These are phyloP conservation scores for Clarias batrachus DNA, from an alignment of 2,113 vertebrate genomes.

Conservation along the genomic window DNA sequence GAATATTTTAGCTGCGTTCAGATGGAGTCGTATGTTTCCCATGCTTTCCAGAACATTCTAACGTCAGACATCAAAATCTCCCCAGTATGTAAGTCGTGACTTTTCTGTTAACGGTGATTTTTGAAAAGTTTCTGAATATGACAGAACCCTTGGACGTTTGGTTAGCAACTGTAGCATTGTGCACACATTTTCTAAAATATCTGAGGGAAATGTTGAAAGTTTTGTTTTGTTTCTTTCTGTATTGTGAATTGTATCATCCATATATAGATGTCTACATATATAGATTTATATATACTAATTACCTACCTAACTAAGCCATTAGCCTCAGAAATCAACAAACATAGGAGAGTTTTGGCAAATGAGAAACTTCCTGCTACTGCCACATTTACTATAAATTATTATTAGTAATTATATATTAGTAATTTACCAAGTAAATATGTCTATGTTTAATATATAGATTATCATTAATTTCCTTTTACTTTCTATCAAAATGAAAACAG, in stretches of 20 bases:
- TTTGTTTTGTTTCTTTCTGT: background rate
- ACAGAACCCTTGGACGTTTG: background rate
- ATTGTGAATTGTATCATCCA: background rate
- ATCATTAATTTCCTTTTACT: background rate
- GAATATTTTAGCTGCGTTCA: conserved; percentile 51
- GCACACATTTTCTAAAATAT: background rate
- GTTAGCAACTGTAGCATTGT: background rate
- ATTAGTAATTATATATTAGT: too few relatives aligned
- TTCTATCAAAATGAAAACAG: background rate
- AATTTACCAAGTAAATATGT: background rate
- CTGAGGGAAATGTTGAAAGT: background rate
- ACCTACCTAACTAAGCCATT: background rate
- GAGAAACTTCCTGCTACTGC: background rate
- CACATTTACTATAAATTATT: background rate
- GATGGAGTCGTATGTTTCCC: background rate
- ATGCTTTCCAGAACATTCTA: background rate
- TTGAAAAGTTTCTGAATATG: background rate
- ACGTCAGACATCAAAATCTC: background rate
- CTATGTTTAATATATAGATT: background rate
- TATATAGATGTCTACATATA: background rate
- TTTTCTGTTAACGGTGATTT: background rate
- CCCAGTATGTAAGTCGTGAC: background rate
- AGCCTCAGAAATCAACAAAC: background rate
- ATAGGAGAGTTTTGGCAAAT: background rate
- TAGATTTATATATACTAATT: background rate